Percentiles rank a stretch among this genome's conserved stretches.
Conservation (phyloP, 2,113 vertebrate species). For the Neotragus pygmaeus region DNA sequence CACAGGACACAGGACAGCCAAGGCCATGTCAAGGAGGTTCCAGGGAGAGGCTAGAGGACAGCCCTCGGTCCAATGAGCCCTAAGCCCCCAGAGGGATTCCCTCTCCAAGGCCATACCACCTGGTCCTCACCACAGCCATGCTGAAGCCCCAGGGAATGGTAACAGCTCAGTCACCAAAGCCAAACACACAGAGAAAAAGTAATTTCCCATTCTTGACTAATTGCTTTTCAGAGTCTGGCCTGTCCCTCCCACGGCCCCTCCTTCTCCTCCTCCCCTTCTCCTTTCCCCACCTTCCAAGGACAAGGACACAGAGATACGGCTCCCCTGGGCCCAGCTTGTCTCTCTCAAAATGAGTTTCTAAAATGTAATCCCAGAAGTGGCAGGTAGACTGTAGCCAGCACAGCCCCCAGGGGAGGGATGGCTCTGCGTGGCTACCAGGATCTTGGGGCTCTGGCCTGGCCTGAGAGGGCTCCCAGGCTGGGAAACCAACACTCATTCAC, state of each 20-base stretch:
- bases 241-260: not conserved
- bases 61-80: fast-evolving
- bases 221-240: slow-evolving; percentile 1
- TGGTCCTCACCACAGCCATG: not conserved
- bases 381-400: not conserved
- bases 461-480: not conserved
- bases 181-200: not conserved
- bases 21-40: not conserved
- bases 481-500: fast-evolving
- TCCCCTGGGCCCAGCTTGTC: slow-evolving; percentile 48
- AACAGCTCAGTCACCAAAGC: not conserved
- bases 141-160: not conserved
- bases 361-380: slow-evolving; percentile 2
- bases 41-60: not conserved
- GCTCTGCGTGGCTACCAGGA: not conserved
- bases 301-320: not conserved
- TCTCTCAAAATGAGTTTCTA: slow-evolving; percentile 31
- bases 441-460: not conserved
- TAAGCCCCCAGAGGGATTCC: too few relatives aligned
- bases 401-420: not conserved
- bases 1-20: not conserved
- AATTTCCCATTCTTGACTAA: not conserved
- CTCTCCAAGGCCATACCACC: not conserved
- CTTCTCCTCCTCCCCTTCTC: slow-evolving; percentile 31
- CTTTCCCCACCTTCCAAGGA: slow-evolving; percentile 56